Evolutionary conservation across 1,140 invertebrate genomes (phyloP).

Genomic region (Orius laevigatus): DNA sequence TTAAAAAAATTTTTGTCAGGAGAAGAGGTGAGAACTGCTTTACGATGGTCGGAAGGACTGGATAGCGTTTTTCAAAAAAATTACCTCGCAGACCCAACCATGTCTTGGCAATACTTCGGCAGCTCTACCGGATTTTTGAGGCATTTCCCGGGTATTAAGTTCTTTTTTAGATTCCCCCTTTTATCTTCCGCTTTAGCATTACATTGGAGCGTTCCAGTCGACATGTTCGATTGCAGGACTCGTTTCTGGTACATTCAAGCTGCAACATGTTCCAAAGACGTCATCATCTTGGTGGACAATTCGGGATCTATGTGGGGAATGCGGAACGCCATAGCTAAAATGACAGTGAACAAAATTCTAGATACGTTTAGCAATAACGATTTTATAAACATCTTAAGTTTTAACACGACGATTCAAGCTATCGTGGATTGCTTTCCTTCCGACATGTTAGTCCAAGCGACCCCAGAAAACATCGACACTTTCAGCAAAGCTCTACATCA

Average conservation of each 20-base stretch:
- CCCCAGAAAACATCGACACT: conserved; percentile 68
- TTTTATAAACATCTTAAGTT: conserved; percentile 82
- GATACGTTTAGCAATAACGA: conserved; percentile 97
- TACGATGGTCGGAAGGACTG: conserved; percentile 64
- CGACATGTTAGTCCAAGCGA: conserved; percentile 69
- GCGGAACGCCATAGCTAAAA: conserved; percentile 54
- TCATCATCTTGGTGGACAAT: conserved; percentile 86
- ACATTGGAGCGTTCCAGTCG: conserved; percentile 34
- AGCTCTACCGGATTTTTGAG: conserved; percentile 80
- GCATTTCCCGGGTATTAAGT: conserved; percentile 55
- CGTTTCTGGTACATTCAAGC: conserved; percentile 93
- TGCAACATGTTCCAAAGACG: conserved; percentile 91
- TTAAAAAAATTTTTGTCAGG: conserved; percentile 12
- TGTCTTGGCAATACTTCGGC: conserved; percentile 94
- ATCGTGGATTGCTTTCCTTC: conserved; percentile 62
- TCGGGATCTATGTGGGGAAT: conserved; percentile 96
- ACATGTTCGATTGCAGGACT: conserved; percentile 70
- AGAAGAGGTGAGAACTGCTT: conserved; percentile 11
- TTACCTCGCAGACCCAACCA: conserved; percentile 65
- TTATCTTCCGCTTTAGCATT: conserved; percentile 30
- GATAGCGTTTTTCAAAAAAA: conserved; percentile 76
- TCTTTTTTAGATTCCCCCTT: neutral
- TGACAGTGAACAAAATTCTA: conserved; percentile 70
- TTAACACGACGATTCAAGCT: conserved; percentile 43
- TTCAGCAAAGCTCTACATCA: conserved; percentile 55